Evolutionary conservation across 2,113 vertebrate species (phyloP).

Genomic region (Seriola aureovittata): DNA sequence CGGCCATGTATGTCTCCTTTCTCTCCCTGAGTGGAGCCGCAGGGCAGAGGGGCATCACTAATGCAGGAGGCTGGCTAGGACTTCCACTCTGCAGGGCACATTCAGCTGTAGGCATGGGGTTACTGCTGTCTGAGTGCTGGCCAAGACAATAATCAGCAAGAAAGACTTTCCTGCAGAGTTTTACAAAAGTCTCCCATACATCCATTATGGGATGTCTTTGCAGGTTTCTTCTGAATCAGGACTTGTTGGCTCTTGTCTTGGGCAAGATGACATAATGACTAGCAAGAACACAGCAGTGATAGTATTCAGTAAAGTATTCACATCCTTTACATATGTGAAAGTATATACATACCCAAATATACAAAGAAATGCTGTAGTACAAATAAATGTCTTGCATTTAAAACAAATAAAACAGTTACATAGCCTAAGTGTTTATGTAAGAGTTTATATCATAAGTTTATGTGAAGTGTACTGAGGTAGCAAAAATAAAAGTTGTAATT

Average conservation of each 20-base stretch:
- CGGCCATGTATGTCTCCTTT: slow-evolving; percentile 61
- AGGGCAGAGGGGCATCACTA: slow-evolving; percentile 74
- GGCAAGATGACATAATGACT: slow-evolving; percentile 3
- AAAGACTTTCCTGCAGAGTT: slow-evolving; percentile 71
- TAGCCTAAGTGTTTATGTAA: no score
- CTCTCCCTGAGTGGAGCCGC: slow-evolving; percentile 68
- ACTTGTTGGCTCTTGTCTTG: slow-evolving; percentile 32
- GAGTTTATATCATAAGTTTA: no score
- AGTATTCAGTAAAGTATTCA: neutral
- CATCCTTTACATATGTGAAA: neutral
- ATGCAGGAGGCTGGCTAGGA: slow-evolving; percentile 73
- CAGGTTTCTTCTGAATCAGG: slow-evolving; percentile 24
- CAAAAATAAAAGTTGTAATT: no score
- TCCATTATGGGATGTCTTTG: slow-evolving; percentile 37
- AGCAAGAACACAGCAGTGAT: neutral
- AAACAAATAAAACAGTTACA: no score
- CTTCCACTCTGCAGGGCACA: slow-evolving; percentile 74
- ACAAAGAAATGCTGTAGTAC: no score
- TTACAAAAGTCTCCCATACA: slow-evolving; percentile 53
- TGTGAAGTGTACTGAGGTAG: no score
- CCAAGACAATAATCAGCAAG: slow-evolving; percentile 63
- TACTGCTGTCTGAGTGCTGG: slow-evolving; percentile 72
- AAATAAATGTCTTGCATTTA: no score
- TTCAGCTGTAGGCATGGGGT: slow-evolving; percentile 65
- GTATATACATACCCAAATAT: neutral